phyloP scores from a whole-genome alignment of 1,140 invertebrate genomes.

The Cydia splendana region DNA sequence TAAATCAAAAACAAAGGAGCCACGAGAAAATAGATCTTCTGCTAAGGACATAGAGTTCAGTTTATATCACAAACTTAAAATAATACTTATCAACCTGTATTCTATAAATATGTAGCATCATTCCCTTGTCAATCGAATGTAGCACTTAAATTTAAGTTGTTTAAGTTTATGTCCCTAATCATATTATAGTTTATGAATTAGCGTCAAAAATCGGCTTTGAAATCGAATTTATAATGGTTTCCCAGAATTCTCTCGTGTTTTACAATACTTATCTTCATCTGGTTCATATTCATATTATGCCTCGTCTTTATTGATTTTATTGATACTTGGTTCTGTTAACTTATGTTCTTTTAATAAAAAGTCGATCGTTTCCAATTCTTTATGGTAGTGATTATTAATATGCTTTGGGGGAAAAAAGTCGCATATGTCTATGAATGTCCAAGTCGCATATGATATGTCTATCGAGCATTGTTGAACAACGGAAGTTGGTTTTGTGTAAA shows the following conservation, averaged over 20 bases:
- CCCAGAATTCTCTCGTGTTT: conserved; percentile 35
- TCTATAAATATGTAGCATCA: conserved; percentile 24
- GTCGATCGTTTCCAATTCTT: conserved; percentile 35
- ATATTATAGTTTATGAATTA: neutral
- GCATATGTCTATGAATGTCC: neutral
- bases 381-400: conserved; percentile 37
- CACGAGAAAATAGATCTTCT: conserved; percentile 21
- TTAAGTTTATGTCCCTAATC: neutral
- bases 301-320: conserved; percentile 37
- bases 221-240: conserved; percentile 36
- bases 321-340: conserved; percentile 32
- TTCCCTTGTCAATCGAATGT: neutral
- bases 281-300: conserved; percentile 35
- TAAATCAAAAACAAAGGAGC: conserved; percentile 1
- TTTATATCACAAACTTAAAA: neutral
- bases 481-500: neutral
- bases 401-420: conserved; percentile 1
- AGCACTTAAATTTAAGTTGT: neutral
- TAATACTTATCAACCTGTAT: conserved; percentile 17
- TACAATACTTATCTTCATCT: conserved; percentile 36
- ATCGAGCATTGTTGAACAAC: neutral
- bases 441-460: neutral
- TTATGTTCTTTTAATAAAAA: conserved; percentile 42
- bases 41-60: neutral
- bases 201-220: conserved; percentile 13